Evolutionary conservation across 1,140 invertebrate genomes (phyloP).

Genomic region (Eupeodes corollae): DNA sequence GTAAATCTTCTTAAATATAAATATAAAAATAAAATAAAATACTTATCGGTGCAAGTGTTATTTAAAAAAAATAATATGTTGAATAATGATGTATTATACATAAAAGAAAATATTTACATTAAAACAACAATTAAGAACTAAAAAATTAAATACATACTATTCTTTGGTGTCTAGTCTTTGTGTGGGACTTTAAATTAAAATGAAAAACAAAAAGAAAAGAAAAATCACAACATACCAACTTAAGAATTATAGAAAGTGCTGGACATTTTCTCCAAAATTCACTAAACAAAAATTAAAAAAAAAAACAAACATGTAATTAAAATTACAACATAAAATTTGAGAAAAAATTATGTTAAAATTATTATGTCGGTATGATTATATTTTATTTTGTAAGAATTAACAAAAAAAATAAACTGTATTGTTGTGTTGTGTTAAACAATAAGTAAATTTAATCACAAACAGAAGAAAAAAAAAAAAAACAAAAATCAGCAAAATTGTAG

Average conservation of each 20-base stretch:
- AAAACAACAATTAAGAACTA: constrained; percentile 11
- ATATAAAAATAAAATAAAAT: constrained; percentile 11
- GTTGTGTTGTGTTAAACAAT: no score
- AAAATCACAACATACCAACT: constrained; percentile 14
- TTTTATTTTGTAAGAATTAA: constrained; percentile 14
- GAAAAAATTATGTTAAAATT: neutral
- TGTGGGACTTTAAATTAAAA: constrained; percentile 30
- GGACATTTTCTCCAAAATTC: constrained; percentile 32
- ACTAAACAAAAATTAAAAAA: constrained; percentile 9
- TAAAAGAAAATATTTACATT: constrained; percentile 6
- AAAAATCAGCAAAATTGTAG: no score
- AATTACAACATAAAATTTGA: neutral
- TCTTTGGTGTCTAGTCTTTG: constrained; percentile 34
- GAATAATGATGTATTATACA: constrained; percentile 10
- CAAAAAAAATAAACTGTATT: constrained; percentile 6
- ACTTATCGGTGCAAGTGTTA: no score
- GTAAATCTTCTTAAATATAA: constrained; percentile 15
- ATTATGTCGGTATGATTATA: constrained; percentile 2
- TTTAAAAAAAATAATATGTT: constrained; percentile 9
- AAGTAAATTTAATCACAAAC: no score
- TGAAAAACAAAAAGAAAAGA: constrained; percentile 14
- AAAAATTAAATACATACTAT: constrained; percentile 17
- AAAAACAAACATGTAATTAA: neutral
- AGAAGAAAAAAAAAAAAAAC: no score
- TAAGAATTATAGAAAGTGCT: constrained; percentile 34